These are phyloP conservation scores for Maniola hyperantus DNA, from an alignment of 2,888 invertebrate genomes.

Conservation along the genomic window DNA sequence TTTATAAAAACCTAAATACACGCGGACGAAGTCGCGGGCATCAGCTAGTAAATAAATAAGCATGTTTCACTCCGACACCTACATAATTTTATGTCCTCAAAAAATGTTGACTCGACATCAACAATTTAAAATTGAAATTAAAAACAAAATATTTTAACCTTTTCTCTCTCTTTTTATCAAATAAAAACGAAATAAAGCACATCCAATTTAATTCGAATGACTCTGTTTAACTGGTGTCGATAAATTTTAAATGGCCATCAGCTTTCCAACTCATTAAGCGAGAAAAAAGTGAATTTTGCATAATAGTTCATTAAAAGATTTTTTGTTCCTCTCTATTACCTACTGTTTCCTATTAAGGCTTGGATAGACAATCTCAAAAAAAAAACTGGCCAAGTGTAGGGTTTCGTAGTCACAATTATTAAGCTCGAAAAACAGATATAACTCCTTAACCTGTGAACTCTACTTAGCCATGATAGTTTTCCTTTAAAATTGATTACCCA, in stretches of 20 bases:
- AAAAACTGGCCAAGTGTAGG: too few species aligned
- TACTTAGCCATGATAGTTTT: too few species aligned
- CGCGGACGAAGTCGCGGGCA: too few species aligned
- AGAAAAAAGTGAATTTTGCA: slow-evolving; percentile 40
- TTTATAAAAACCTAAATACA: too few species aligned
- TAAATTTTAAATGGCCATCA: slow-evolving; percentile 46
- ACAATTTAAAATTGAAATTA: not conserved
- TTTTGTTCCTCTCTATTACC: slow-evolving; percentile 17
- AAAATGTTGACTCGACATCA: too few species aligned
- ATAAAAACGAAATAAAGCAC: slow-evolving; percentile 24
- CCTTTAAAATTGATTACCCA: too few species aligned
- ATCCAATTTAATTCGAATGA: slow-evolving; percentile 31
- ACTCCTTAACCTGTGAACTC: too few species aligned
- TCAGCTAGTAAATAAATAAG: too few species aligned
- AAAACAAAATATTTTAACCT: not conserved
- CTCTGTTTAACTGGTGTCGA: slow-evolving; percentile 41
- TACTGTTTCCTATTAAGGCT: not conserved
- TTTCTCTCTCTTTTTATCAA: slow-evolving; percentile 8
- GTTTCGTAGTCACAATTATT: too few species aligned
- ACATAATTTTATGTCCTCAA: too few species aligned
- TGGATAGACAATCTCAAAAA: not conserved
- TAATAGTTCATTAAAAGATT: slow-evolving; percentile 34
- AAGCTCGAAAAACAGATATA: too few species aligned
- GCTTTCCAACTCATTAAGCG: slow-evolving; percentile 41
- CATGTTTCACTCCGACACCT: too few species aligned